Evolutionary conservation across 2,888 invertebrate species (phyloP).

Genomic region (Eristalis arbustorum): DNA sequence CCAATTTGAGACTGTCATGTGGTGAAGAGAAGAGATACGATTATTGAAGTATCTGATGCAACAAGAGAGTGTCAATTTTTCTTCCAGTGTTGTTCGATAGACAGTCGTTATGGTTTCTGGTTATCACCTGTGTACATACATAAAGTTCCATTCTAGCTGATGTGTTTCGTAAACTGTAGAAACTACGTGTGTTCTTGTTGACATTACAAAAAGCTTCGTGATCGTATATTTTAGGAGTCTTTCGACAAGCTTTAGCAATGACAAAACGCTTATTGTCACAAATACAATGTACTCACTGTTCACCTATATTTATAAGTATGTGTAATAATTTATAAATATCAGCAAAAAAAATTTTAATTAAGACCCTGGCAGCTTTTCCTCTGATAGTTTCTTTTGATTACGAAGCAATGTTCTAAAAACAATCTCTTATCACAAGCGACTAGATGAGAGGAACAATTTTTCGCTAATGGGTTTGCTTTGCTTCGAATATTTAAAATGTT

Average conservation of each 20-base stretch:
- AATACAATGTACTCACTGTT: background rate
- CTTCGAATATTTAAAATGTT: no score
- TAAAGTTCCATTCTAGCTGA: background rate
- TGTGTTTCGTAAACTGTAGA: background rate
- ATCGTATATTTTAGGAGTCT: background rate
- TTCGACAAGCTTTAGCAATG: background rate
- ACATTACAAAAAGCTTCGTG: background rate
- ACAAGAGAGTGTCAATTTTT: background rate
- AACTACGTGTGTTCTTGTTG: background rate
- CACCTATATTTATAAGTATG: background rate
- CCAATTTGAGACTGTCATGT: background rate
- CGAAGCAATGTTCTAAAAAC: background rate
- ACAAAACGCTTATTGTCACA: background rate
- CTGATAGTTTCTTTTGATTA: background rate
- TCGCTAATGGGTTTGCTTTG: background rate
- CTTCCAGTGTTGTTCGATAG: background rate
- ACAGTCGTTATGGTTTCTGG: background rate
- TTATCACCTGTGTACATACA: constrained; percentile 7
- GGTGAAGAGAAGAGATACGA: background rate
- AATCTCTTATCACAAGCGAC: background rate
- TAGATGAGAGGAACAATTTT: background rate
- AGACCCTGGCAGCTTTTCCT: background rate
- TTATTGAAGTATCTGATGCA: constrained; percentile 22
- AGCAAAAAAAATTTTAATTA: background rate
- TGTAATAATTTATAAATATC: background rate